Evolutionary conservation across 2,888 invertebrate species (phyloP).

Genomic region (Cryptocephalus primarius): DNA sequence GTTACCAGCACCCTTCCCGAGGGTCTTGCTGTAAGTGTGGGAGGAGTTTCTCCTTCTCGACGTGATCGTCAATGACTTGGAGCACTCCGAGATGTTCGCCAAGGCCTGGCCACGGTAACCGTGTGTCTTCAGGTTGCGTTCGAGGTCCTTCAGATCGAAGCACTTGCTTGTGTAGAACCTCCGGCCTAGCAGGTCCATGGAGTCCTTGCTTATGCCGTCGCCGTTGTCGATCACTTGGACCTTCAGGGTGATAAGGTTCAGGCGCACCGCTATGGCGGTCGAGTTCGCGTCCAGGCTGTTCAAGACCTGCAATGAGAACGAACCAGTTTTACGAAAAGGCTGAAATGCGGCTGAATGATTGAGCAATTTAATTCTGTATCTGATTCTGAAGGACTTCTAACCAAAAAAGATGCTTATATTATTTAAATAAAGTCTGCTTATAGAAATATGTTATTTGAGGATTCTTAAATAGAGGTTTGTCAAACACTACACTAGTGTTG

Average conservation of each 20-base stretch:
- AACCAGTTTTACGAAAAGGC: not conserved
- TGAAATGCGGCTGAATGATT: too few relatives aligned
- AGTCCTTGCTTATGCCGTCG: constrained; percentile 46
- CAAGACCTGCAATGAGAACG: constrained; percentile 40
- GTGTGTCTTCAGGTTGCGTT: constrained; percentile 43
- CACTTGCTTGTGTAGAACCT: constrained; percentile 58
- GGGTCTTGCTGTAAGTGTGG: constrained; percentile 47
- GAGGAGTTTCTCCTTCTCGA: constrained; percentile 39
- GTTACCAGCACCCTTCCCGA: constrained; percentile 22
- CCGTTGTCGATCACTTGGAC: constrained; percentile 75
- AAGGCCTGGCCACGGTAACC: constrained; percentile 62
- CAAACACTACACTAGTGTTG: too few relatives aligned
- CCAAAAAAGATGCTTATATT: too few relatives aligned
- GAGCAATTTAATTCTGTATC: too few relatives aligned
- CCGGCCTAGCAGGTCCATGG: constrained; percentile 48
- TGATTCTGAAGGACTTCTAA: too few relatives aligned
- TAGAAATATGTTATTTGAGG: too few relatives aligned
- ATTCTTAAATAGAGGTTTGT: too few relatives aligned
- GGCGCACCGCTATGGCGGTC: constrained; percentile 56
- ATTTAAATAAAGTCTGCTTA: too few relatives aligned
- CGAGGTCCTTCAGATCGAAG: constrained; percentile 40
- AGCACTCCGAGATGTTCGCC: constrained; percentile 45
- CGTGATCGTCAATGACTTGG: constrained; percentile 47
- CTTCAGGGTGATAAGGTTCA: constrained; percentile 47
- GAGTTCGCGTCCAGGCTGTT: constrained; percentile 63